Evolutionary conservation across 2,797 vertebrate genomes (phyloP).

Genomic region (Sebastes steindachneri): DNA sequence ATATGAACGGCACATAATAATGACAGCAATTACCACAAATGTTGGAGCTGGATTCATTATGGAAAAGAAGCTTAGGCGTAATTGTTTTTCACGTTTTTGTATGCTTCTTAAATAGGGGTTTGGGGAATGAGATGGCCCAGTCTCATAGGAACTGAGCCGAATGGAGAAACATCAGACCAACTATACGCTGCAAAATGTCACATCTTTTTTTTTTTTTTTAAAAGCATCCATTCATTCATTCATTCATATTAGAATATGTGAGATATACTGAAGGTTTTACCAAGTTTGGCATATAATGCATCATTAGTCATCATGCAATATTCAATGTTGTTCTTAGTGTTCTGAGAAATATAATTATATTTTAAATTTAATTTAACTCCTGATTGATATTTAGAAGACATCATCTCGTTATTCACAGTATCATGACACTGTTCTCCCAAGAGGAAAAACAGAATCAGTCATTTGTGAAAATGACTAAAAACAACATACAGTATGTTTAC

Average conservation of each 20-base stretch:
- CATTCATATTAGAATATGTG: background rate
- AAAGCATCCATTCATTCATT: background rate
- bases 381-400: background rate
- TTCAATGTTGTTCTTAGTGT: background rate
- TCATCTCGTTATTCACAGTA: background rate
- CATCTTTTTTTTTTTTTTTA: background rate
- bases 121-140: slow-evolving; percentile 23
- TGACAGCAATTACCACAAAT: slow-evolving; percentile 44
- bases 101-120: slow-evolving; percentile 36
- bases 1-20: slow-evolving; percentile 36
- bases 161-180: slow-evolving; percentile 13
- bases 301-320: background rate
- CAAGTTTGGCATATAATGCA: background rate
- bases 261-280: background rate
- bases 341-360: background rate
- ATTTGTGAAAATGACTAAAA: background rate
- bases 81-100: slow-evolving; percentile 35
- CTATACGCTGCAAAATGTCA: background rate
- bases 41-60: slow-evolving; percentile 40
- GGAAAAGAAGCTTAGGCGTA: slow-evolving; percentile 33
- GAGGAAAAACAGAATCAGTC: background rate
- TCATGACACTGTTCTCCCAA: background rate
- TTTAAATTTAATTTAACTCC: background rate
- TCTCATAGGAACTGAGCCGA: slow-evolving; percentile 1
- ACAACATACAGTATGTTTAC: background rate